These are phyloP conservation scores for Drosophila miranda DNA, from an alignment of 1,140 invertebrate species.

Conservation along the genomic window DNA sequence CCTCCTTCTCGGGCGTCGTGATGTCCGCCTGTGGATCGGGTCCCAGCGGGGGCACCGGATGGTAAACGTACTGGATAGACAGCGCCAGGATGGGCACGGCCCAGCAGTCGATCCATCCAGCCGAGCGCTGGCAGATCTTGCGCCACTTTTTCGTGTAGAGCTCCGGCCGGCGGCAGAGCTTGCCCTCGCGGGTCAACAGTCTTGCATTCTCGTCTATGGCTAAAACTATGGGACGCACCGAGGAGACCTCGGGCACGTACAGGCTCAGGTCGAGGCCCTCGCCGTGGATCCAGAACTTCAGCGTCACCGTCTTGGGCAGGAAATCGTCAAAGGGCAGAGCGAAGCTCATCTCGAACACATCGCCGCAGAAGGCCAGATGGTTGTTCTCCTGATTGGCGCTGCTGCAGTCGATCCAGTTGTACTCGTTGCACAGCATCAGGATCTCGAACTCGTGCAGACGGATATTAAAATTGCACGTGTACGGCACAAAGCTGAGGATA, in stretches of 20 bases:
- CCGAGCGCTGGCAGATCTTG: slow-evolving; percentile 89
- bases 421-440: slow-evolving; percentile 96
- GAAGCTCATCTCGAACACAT: slow-evolving; percentile 95
- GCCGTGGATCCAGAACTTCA: slow-evolving; percentile 97
- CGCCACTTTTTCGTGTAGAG: slow-evolving; percentile 91
- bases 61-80: slow-evolving; percentile 95
- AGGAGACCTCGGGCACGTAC: slow-evolving; percentile 95
- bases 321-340: slow-evolving; percentile 96
- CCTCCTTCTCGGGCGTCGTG: slow-evolving; percentile 96
- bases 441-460: slow-evolving; percentile 98
- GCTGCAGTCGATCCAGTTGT: slow-evolving; percentile 99
- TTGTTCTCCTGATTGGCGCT: slow-evolving; percentile 97
- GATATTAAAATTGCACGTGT: slow-evolving; percentile 96
- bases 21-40: slow-evolving; percentile 94
- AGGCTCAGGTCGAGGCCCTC: slow-evolving; percentile 95
- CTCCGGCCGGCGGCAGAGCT: slow-evolving; percentile 84
- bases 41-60: slow-evolving; percentile 93
- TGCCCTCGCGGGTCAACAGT: slow-evolving; percentile 90
- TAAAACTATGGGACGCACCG: slow-evolving; percentile 90
- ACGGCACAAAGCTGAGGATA: slow-evolving; percentile 97
- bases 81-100: slow-evolving; percentile 95
- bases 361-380: slow-evolving; percentile 96
- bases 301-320: slow-evolving; percentile 91
- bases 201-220: slow-evolving; percentile 95
- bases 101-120: slow-evolving; percentile 98